These are phyloP conservation scores for Reticulitermes lucifugus DNA, from an alignment of 2,888 invertebrate genomes.

Conservation along the genomic window DNA sequence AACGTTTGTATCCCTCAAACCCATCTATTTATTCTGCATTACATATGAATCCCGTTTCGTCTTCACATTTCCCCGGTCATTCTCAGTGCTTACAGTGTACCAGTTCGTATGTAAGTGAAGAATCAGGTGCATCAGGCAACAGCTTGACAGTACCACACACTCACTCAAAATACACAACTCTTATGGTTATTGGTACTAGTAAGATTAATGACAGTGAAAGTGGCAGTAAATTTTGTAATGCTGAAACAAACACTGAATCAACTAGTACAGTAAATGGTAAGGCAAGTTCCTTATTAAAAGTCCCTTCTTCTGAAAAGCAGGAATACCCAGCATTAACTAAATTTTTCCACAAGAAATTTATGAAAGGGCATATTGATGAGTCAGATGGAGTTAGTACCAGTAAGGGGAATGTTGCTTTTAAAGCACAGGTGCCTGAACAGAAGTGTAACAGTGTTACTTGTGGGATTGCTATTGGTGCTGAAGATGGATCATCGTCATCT, in stretches of 20 bases:
- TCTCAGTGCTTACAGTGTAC: background rate
- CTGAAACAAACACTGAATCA: slow-evolving; percentile 24
- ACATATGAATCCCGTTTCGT: background rate
- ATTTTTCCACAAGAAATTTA: background rate
- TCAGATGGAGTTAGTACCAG: background rate
- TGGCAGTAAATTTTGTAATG: slow-evolving; percentile 13
- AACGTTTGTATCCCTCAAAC: background rate
- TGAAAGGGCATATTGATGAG: background rate
- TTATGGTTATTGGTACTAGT: background rate
- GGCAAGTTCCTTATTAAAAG: background rate
- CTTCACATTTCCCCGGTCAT: background rate
- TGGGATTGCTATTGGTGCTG: slow-evolving; percentile 29
- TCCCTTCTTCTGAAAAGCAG: background rate
- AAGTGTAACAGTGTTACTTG: background rate
- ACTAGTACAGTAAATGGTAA: background rate
- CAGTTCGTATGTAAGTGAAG: background rate
- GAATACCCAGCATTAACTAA: slow-evolving; percentile 3
- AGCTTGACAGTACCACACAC: slow-evolving; percentile 6
- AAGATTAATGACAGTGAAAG: background rate
- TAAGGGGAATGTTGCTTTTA: background rate
- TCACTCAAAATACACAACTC: background rate
- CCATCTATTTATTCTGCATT: slow-evolving; percentile 1
- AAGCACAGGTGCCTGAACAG: background rate
- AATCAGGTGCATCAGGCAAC: background rate
- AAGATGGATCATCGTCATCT: slow-evolving; percentile 43